Percentiles rank a stretch among this genome's conserved stretches.
phyloP scores from a whole-genome alignment of 64 coral and sea anemone genomes.

The Actinia tenebrosa region DNA sequence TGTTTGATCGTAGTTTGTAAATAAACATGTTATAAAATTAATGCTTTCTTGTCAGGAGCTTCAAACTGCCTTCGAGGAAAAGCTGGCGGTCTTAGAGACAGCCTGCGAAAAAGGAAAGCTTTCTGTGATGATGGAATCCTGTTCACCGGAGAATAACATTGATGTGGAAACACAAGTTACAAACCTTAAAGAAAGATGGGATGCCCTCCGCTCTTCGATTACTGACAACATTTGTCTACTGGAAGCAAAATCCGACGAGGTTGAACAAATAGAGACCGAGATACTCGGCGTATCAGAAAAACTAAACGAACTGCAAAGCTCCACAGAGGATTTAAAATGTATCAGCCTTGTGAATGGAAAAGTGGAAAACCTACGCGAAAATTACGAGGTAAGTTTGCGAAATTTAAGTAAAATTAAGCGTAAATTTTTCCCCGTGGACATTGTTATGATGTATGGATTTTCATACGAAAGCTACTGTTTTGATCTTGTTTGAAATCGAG shows the following conservation, averaged over 20 bases:
- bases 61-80: slow-evolving; percentile 12
- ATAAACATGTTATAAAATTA: background rate
- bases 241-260: slow-evolving; percentile 36
- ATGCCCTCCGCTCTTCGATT: slow-evolving; percentile 46
- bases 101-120: slow-evolving; percentile 40
- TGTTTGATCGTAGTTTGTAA: background rate
- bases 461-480: background rate
- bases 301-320: slow-evolving; percentile 56
- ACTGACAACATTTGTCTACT: slow-evolving; percentile 20
- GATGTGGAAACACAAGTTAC: slow-evolving; percentile 13
- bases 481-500: background rate
- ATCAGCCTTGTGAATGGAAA: slow-evolving; percentile 46
- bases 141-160: background rate
- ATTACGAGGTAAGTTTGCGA: slow-evolving; percentile 56
- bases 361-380: slow-evolving; percentile 64
- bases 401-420: background rate
- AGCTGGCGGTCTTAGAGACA: background rate
- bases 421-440: background rate
- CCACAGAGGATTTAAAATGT: slow-evolving; percentile 71
- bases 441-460: background rate
- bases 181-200: slow-evolving; percentile 29
- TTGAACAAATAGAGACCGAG: slow-evolving; percentile 49
- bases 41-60: slow-evolving; percentile 23
- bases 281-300: slow-evolving; percentile 49
- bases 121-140: slow-evolving; percentile 31